phyloP scores from a whole-genome alignment of 2,888 invertebrate genomes.

The Hyposoter dolosus region DNA sequence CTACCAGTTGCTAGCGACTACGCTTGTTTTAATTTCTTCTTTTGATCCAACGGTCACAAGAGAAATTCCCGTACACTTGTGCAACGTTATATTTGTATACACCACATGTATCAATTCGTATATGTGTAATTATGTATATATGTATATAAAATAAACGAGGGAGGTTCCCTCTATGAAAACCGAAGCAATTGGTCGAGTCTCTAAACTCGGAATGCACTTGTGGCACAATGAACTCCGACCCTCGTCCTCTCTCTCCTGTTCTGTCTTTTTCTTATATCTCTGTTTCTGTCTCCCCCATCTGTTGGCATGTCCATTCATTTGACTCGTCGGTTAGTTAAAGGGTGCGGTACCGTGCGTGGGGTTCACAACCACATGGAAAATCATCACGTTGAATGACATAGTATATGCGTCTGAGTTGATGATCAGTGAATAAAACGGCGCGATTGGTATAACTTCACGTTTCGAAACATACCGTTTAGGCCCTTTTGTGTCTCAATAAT shows the following conservation, averaged over 20 bases:
- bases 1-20: slow-evolving; percentile 51
- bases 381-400: slow-evolving; percentile 22
- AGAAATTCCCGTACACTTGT: slow-evolving; percentile 18
- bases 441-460: not conserved
- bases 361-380: slow-evolving; percentile 56
- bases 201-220: slow-evolving; percentile 80
- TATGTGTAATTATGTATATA: not conserved
- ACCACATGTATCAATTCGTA: not conserved
- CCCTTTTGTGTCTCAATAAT: slow-evolving; percentile 11
- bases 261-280: not conserved
- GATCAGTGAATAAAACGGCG: slow-evolving; percentile 16
- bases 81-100: not conserved
- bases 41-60: slow-evolving; percentile 53
- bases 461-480: not conserved
- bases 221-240: slow-evolving; percentile 84
- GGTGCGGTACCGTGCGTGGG: slow-evolving; percentile 62
- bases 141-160: slow-evolving; percentile 29
- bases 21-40: slow-evolving; percentile 48
- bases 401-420: slow-evolving; percentile 11
- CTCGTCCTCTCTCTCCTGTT: slow-evolving; percentile 67
- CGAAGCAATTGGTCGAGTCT: slow-evolving; percentile 76
- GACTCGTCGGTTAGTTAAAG: slow-evolving; percentile 69
- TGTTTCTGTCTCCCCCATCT: slow-evolving; percentile 45
- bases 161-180: slow-evolving; percentile 57
- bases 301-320: slow-evolving; percentile 65